A percentile compares a stretch with the other conserved stretches of the same genome.
Evolutionary conservation across 1,140 invertebrate genomes (phyloP).

Genomic region (Sarcophaga bullata): DNA sequence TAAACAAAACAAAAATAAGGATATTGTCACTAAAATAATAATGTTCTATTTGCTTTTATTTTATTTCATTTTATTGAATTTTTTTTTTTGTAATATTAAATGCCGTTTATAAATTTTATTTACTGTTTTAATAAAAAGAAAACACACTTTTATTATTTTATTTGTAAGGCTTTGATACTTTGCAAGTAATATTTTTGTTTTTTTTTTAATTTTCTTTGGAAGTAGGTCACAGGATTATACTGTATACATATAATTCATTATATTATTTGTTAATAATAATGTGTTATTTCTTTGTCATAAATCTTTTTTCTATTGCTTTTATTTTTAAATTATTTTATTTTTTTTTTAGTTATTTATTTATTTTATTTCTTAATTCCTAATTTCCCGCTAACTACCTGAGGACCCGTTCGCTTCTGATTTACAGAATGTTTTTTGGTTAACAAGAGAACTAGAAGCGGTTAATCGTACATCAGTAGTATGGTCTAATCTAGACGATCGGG

Average conservation of each 20-base stretch:
- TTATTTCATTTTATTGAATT: too few species aligned
- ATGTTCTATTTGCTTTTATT: too few species aligned
- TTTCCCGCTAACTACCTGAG: constrained; percentile 46
- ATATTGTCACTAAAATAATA: too few species aligned
- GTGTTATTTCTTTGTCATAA: not conserved
- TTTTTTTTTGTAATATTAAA: too few species aligned
- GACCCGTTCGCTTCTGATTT: constrained; percentile 47
- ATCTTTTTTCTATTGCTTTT: not conserved
- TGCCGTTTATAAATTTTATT: not conserved
- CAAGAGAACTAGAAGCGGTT: constrained; percentile 43
- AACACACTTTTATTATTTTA: not conserved
- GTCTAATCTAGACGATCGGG: not conserved
- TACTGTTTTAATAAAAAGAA: not conserved
- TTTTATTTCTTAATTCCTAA: constrained; percentile 19
- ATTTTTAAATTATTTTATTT: not conserved
- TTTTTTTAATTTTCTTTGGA: too few species aligned
- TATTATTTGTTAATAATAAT: not conserved
- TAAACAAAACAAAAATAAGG: too few species aligned
- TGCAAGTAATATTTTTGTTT: too few species aligned
- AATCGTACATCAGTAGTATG: constrained; percentile 32
- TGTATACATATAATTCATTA: not conserved
- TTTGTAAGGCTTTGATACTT: too few species aligned
- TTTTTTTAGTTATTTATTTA: not conserved
- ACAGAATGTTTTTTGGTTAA: constrained; percentile 44
- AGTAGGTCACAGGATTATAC: not conserved